phyloP scores from a whole-genome alignment of 2,797 vertebrate genomes.

The Atherinosoma microstoma region DNA sequence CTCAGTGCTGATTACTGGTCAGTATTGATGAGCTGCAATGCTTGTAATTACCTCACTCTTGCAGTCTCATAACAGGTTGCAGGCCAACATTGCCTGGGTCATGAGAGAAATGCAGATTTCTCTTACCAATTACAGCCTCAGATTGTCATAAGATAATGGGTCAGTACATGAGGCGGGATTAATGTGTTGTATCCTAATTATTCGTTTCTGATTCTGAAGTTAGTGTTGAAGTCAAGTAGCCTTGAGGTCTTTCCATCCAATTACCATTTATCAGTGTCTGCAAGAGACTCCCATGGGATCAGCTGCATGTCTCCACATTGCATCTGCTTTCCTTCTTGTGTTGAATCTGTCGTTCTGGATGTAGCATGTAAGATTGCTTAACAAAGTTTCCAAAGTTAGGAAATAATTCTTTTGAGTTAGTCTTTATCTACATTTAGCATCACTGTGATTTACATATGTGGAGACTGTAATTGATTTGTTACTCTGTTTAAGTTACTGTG shows the following conservation, averaged over 20 bases:
- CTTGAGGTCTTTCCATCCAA: slow-evolving; percentile 71
- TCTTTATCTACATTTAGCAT: slow-evolving; percentile 13
- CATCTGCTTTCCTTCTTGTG: slow-evolving; percentile 38
- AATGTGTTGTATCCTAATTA: slow-evolving; percentile 73
- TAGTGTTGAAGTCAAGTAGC: slow-evolving; percentile 52
- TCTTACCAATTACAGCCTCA: slow-evolving; percentile 69
- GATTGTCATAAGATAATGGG: slow-evolving; percentile 67
- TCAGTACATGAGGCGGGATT: slow-evolving; percentile 63
- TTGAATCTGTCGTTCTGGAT: slow-evolving; percentile 44
- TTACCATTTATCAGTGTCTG: slow-evolving; percentile 80
- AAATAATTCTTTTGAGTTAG: slow-evolving; percentile 10
- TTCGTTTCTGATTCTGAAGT: slow-evolving; percentile 59
- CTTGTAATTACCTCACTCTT: slow-evolving; percentile 49
- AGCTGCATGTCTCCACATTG: slow-evolving; percentile 43
- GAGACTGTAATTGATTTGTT: slow-evolving; percentile 1
- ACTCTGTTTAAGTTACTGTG: not conserved
- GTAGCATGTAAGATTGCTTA: not conserved
- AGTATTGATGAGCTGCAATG: slow-evolving; percentile 65
- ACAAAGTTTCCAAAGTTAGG: not conserved
- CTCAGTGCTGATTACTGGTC: slow-evolving; percentile 65
- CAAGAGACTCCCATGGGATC: slow-evolving; percentile 64
- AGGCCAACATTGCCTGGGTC: slow-evolving; percentile 69
- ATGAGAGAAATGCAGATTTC: slow-evolving; percentile 54
- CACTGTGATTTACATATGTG: not conserved
- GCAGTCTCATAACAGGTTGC: slow-evolving; percentile 58